Percentiles rank a stretch among this genome's conserved stretches.
Evolutionary conservation across 2,888 invertebrate genomes (phyloP).

Genomic region (Marasmarcha lunaedactyla): DNA sequence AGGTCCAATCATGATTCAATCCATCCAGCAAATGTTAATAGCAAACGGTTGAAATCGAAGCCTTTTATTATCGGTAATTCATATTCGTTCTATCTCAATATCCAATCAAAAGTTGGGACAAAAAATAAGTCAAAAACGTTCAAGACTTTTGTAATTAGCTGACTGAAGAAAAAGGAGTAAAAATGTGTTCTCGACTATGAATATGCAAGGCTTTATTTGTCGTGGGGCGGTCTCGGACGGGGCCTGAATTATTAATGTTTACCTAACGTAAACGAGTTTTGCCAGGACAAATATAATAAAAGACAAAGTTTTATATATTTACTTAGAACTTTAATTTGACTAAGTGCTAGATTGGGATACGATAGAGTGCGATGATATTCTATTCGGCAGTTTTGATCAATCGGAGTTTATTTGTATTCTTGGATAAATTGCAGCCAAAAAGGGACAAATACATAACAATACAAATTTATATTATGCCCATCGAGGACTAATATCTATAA

Average conservation of each 20-base stretch:
- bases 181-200: slow-evolving; percentile 28
- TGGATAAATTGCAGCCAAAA: too few relatives aligned
- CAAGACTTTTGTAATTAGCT: slow-evolving; percentile 17
- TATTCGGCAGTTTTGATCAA: too few relatives aligned
- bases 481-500: too few relatives aligned
- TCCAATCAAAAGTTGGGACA: slow-evolving; percentile 25
- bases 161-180: slow-evolving; percentile 25
- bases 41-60: too few relatives aligned
- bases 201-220: slow-evolving; percentile 30
- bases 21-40: too few relatives aligned
- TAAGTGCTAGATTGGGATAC: too few relatives aligned
- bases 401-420: too few relatives aligned
- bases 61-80: slow-evolving; percentile 6
- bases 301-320: neutral
- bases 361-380: too few relatives aligned
- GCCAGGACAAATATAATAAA: slow-evolving; percentile 14
- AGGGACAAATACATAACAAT: too few relatives aligned
- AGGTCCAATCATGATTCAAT: too few relatives aligned
- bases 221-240: slow-evolving; percentile 12
- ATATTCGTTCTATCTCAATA: slow-evolving; percentile 29
- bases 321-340: too few relatives aligned
- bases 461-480: too few relatives aligned
- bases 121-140: slow-evolving; percentile 8
- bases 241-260: slow-evolving; percentile 36
- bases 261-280: slow-evolving; percentile 20